A percentile compares a stretch with the other conserved stretches of the same genome.
These are phyloP conservation scores for Scyliorhinus canicula DNA, from an alignment of 2,797 vertebrate species.

Conservation along the genomic window DNA sequence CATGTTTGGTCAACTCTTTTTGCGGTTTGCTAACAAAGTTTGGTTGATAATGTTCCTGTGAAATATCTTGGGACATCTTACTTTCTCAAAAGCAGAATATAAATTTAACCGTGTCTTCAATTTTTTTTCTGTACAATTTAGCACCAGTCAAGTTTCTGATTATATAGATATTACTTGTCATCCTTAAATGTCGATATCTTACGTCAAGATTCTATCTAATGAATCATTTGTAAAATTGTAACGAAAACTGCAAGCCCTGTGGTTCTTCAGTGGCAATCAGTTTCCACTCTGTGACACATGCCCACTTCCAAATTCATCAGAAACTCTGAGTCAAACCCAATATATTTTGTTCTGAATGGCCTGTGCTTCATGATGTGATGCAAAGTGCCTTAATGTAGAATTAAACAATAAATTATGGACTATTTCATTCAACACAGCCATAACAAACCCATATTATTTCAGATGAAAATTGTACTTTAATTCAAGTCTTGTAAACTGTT, in stretches of 20 bases:
- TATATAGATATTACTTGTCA: neutral
- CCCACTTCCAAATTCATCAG: neutral
- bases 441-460: neutral
- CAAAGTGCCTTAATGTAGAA: neutral
- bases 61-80: neutral
- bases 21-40: neutral
- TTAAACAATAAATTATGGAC: conserved; percentile 7
- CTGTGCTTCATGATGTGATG: neutral
- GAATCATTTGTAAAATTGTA: neutral
- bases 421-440: neutral
- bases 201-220: neutral
- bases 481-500: neutral
- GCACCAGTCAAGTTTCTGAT: neutral
- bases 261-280: neutral
- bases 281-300: neutral
- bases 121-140: neutral
- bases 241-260: neutral
- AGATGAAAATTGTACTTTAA: neutral
- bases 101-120: neutral
- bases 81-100: neutral
- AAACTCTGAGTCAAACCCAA: neutral
- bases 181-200: neutral
- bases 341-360: neutral
- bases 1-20: neutral
- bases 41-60: neutral